Evolutionary conservation across 2,113 vertebrate species (phyloP), one percentile per base, ranked within the genome.

Genomic region (Pygoscelis adeliae): DNA sequence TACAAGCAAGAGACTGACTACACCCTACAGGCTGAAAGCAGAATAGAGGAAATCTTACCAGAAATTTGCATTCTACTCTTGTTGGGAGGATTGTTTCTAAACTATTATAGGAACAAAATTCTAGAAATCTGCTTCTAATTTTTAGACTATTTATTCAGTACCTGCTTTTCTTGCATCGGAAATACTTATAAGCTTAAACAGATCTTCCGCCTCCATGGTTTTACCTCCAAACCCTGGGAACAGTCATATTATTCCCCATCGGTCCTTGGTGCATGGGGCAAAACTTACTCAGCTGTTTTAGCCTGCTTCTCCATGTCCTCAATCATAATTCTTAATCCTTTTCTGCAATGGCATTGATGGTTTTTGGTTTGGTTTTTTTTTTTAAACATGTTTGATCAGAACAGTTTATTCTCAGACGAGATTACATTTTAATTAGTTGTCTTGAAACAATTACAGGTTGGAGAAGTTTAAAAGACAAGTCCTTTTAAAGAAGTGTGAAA

Each of bases 371-470:
- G 21, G 2, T 5, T 47, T 47, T 46, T 15, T 27, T 69, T 70
- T 76, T 40, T 1, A 61, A 52, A 52, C 25, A 70, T 0, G 0
- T 53, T 83, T 81, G 13, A 84, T 62, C 1, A 0, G 27, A 80
- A 59, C 14, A 69, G 27, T 50, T 89, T 46, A 47, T 58, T 76
- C 38, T 74, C 61, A 66, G 30, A 56, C 13, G 5, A 44, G 21
- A 74, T 13, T 27, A 34, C 11, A 59, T 82, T 74, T 81, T 71
- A 58, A 40, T 30, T 34, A 84, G 61, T 16, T 59, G 8, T 18
- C 36, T 32, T 72, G 32, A 66, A 84, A 81, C 52, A 86, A 36
- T 66, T 17, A 77, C 25, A 80, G 9, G 30, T 18, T 40, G 40
- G 27, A 73, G 40, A 88, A 88, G 23, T 42, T 82, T 65, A 62